Base-by-base conservation (phyloP, 2,113 vertebrate species). In the Gallinago paraguaiae region DNA sequence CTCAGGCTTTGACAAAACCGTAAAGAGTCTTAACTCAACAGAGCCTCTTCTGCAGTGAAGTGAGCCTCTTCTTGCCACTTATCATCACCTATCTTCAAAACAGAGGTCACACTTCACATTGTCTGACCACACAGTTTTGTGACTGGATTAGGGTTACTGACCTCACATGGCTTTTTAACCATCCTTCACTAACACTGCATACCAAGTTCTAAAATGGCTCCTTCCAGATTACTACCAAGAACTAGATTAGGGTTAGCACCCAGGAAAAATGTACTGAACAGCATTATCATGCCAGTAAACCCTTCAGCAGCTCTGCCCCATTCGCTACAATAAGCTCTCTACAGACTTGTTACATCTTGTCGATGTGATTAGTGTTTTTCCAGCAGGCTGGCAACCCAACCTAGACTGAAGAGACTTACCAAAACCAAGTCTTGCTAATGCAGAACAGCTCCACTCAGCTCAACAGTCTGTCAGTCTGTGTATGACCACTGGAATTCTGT, bases 1-100 rank as follows among this genome's bases (percentile, higher is more conserved):
- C 33, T 64, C 19, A 64, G 45, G 46, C 45, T 67, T 4, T 88
- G 41, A 57, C 24, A 82, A 37, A 82, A 48, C 4, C 23, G 8
- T 17, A 0, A n/a, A 43, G 16, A n/a, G 17, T 2, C n/a, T 4
- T 0, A 39, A 31, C 18, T 19, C 43, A 81, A n/a, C 12, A 71
- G 22, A 59, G 45, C 7, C 37, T 68, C 35, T 37, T 59, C 48
- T 35, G 33, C 54, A 63, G 35, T 22, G 35, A 67, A 48, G 1
- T 39, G 37, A 39, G 37, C 37, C 37, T 39, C 37, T 39, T 39
- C 37, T 39, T 39, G 37, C 37, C 37, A 39, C 37, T 39, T 10
- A 39, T 39, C 37, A 39, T 39, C 37, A 39, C 10, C 30, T 43
- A 2, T 30, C 12, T 70, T 43, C 35, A 75, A 41, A 91, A 78